Evolutionary conservation across 2,888 invertebrate genomes (phyloP).

Genomic region (Melolontha melolontha): DNA sequence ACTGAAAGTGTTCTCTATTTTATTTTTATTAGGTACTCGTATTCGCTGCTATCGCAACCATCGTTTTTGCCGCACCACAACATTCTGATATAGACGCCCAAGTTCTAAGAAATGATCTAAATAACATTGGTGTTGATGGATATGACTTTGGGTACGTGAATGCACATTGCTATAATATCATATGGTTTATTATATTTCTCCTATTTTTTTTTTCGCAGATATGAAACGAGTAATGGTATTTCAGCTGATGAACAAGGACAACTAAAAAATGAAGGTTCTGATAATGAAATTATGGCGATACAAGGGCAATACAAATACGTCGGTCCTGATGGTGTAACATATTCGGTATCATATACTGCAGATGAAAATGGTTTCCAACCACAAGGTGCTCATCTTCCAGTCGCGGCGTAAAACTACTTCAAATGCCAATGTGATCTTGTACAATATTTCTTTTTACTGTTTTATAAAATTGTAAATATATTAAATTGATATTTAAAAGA

Average conservation of each 20-base stretch:
- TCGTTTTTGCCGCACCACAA: conserved; percentile 31
- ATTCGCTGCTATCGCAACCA: conserved; percentile 46
- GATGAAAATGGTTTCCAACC: conserved; percentile 71
- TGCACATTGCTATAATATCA: too few relatives aligned
- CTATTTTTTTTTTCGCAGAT: conserved; percentile 64
- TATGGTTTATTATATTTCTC: conserved; percentile 24
- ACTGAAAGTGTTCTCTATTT: conserved; percentile 15
- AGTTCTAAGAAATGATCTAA: conserved; percentile 71
- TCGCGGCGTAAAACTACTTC: conserved; percentile 22
- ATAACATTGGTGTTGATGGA: conserved; percentile 68
- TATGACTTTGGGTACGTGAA: conserved; percentile 58
- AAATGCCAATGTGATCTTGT: conserved; percentile 20
- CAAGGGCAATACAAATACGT: conserved; percentile 72
- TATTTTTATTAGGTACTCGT: conserved; percentile 48
- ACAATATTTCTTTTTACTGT: conserved; percentile 12
- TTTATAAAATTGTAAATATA: conserved; percentile 15
- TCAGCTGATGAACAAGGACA: conserved; percentile 72
- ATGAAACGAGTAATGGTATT: conserved; percentile 74
- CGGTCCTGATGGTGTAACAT: conserved; percentile 72
- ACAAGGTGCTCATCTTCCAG: conserved; percentile 64
- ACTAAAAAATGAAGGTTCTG: conserved; percentile 72
- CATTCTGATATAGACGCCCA: conserved; percentile 67
- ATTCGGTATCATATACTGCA: conserved; percentile 72
- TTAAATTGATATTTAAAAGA: too few relatives aligned
- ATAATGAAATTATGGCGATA: conserved; percentile 72